Evolutionary conservation across 2,113 vertebrate species (phyloP).

Genomic region (Rattus rattus): DNA sequence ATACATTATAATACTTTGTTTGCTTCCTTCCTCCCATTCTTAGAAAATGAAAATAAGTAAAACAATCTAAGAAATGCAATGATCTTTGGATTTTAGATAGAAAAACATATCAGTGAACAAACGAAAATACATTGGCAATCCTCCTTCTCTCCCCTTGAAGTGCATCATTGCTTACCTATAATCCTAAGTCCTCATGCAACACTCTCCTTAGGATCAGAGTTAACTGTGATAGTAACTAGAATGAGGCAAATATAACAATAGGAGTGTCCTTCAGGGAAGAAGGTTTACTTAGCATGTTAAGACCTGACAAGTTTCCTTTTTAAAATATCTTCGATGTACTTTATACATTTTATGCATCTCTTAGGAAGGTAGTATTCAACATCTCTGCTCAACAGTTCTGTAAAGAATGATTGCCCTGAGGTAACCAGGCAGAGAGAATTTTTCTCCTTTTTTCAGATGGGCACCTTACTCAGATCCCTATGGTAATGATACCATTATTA

Average conservation of each 20-base stretch:
- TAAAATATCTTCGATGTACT: neutral
- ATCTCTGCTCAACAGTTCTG: neutral
- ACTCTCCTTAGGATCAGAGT: neutral
- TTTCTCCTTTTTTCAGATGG: neutral
- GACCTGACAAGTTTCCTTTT: neutral
- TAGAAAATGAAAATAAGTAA: neutral
- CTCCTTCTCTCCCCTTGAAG: neutral
- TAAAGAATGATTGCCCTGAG: neutral
- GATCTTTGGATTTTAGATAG: conserved; percentile 23
- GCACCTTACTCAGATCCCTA: neutral
- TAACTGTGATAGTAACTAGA: neutral
- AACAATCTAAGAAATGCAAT: neutral
- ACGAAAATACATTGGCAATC: neutral
- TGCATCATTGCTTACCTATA: neutral
- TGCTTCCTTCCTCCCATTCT: neutral
- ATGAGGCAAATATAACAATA: neutral
- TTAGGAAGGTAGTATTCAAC: neutral
- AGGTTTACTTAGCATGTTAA: neutral
- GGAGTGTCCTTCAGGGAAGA: neutral
- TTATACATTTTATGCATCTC: neutral
- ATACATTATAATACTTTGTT: neutral
- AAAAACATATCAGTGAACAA: neutral
- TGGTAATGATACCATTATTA: neutral
- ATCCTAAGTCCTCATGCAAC: neutral
- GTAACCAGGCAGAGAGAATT: neutral